Base-by-base conservation (phyloP, 2,113 vertebrate genomes). In the Chiloscyllium plagiosum region DNA sequence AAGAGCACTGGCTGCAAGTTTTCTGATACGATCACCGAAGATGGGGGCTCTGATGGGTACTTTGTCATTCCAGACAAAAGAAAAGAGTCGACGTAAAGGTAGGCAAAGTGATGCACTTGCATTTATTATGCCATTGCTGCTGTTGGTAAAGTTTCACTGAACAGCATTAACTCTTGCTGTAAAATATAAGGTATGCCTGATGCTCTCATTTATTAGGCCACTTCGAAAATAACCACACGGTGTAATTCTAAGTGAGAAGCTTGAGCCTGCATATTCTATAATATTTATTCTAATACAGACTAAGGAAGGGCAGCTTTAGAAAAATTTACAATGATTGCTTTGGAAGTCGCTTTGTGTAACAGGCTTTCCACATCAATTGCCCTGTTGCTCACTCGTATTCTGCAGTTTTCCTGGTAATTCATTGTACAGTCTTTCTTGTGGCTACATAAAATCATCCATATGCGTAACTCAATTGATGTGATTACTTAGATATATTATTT, bases 21-120 rank as follows among this genome's bases (percentile, higher is more conserved):
- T 95, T 52, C 69, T 70, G 69, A 93, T 68, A 37, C 50, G 52
- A 95, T 52, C 42, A 95, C 47, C 52, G 94, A 95, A 95, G 94
- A 95, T 95, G 94, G 94, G 94, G 69, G 94, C 94, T 95, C 94
- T 95, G 94, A 95, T 95, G 94, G 94, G 94, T 72, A 95, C 68
- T 72, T 72, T 95, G 47, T 95, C 94, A 72, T 72, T 95, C 94
- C 94, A 95, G 94, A 95, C 94, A 70, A 95, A 95, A 76, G 94
- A 95, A 52, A 95, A 69, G 69, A 50, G 47, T 70, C 94, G 69
- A 52, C 68, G 94, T 29, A 95, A 95, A 95, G 94, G 94, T 95
- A 95, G 94, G 94, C 69, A 95, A 95, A 95, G 69, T 95, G 22
- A 72, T 76, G 94, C 33, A 90, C 87, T 90, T 90, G 24, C 24